phyloP scores from a whole-genome alignment of 2,888 invertebrate genomes.

The Tachina lurida region DNA sequence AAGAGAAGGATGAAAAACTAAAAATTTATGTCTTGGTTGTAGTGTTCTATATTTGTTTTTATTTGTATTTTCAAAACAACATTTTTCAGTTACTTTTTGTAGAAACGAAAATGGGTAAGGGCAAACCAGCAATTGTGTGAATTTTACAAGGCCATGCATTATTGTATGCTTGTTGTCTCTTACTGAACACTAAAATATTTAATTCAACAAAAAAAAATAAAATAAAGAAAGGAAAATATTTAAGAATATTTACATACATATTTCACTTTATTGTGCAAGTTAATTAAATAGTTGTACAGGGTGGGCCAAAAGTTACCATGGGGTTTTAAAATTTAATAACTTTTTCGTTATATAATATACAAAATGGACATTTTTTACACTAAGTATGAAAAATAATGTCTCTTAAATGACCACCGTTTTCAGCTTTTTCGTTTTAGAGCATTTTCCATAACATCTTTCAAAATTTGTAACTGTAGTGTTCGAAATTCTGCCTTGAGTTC shows the following conservation, averaged over 20 bases:
- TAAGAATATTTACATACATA: background rate
- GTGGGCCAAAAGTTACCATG: too few species aligned
- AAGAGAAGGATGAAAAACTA: background rate
- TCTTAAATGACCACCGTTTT: too few species aligned
- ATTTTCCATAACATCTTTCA: too few species aligned
- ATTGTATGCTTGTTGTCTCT: background rate
- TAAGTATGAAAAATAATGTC: too few species aligned
- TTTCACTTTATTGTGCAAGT: constrained; percentile 38
- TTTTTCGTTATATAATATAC: too few species aligned
- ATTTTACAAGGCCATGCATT: background rate
- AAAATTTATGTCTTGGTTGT: background rate
- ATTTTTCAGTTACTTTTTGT: background rate
- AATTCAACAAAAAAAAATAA: background rate
- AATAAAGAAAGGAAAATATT: background rate
- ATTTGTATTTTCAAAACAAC: background rate
- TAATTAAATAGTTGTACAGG: constrained; percentile 62
- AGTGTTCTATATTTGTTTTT: background rate
- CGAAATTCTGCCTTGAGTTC: too few species aligned
- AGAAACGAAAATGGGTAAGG: background rate
- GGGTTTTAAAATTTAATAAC: too few species aligned
- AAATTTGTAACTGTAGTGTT: too few species aligned
- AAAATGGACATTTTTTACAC: too few species aligned
- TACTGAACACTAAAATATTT: background rate
- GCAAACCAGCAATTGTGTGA: background rate
- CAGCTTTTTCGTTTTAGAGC: too few species aligned